phyloP scores from a whole-genome alignment of 2,888 invertebrate genomes.

The Sminthurides aquaticus region DNA sequence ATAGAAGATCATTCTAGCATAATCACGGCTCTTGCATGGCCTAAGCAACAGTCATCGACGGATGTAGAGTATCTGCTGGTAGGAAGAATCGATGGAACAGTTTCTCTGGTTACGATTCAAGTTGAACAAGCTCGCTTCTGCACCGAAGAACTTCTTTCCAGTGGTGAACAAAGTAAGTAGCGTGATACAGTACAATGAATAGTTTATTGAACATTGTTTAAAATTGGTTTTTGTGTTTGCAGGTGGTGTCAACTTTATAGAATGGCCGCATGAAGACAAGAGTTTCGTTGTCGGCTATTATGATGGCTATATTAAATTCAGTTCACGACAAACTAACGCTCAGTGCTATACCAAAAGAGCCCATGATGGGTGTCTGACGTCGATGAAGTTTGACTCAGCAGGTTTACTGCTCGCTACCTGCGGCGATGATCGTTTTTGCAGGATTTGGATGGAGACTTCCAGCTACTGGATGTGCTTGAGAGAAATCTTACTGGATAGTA shows the following conservation, averaged over 20 bases:
- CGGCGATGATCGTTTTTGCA: constrained; percentile 50
- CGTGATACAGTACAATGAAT: background rate
- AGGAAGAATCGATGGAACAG: constrained; percentile 52
- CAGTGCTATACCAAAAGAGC: constrained; percentile 28
- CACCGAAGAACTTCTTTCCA: constrained; percentile 42
- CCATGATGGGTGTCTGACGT: constrained; percentile 47
- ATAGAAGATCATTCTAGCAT: constrained; percentile 50
- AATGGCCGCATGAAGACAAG: constrained; percentile 54
- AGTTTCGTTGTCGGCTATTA: constrained; percentile 54
- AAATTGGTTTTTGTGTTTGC: constrained; percentile 38
- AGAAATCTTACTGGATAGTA: constrained; percentile 49
- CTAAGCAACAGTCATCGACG: constrained; percentile 45
- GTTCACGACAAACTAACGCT: constrained; percentile 34
- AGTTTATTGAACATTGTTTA: background rate
- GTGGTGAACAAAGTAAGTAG: constrained; percentile 26
- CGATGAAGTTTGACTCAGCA: constrained; percentile 52
- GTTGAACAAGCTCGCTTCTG: constrained; percentile 18
- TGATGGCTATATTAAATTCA: constrained; percentile 53
- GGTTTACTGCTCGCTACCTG: constrained; percentile 52
- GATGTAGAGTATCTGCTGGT: constrained; percentile 49
- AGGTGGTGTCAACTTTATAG: constrained; percentile 53
- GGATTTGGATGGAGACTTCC: constrained; percentile 50
- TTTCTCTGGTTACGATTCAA: constrained; percentile 25
- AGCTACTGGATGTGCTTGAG: constrained; percentile 49
- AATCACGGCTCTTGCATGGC: constrained; percentile 53